A percentile compares a stretch with the other conserved stretches of the same genome.
Evolutionary conservation across 2,113 vertebrate genomes (phyloP).

Genomic region (Xenopus laevis): DNA sequence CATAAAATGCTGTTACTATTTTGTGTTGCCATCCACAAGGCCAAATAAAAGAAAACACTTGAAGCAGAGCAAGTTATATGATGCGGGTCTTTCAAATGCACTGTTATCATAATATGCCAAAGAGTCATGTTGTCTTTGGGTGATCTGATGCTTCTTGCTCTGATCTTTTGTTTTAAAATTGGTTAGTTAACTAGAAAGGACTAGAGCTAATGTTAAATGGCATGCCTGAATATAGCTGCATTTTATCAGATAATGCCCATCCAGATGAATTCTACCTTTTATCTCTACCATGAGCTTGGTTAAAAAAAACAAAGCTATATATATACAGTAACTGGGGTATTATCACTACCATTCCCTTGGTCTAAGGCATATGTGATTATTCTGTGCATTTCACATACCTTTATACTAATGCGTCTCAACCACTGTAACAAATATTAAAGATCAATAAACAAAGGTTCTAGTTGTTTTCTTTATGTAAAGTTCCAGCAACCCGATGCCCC

Average conservation of each 20-base stretch:
- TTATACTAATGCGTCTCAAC: too few relatives aligned
- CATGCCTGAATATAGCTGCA: not conserved
- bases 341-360: too few relatives aligned
- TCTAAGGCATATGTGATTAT: too few relatives aligned
- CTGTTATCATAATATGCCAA: constrained; percentile 9
- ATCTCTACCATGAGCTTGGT: too few relatives aligned
- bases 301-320: too few relatives aligned
- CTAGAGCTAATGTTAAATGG: constrained; percentile 3
- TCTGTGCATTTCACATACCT: too few relatives aligned
- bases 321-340: too few relatives aligned
- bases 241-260: too few relatives aligned
- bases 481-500: too few relatives aligned
- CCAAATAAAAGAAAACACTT: constrained; percentile 31
- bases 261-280: not conserved
- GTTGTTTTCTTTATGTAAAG: too few relatives aligned
- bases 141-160: not conserved
- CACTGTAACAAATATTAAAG: too few relatives aligned
- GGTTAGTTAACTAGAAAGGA: not conserved
- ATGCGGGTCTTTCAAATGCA: constrained; percentile 6
- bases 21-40: constrained; percentile 22
- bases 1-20: constrained; percentile 21
- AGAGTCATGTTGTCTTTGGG: not conserved
- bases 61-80: constrained; percentile 14
- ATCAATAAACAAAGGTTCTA: too few relatives aligned
- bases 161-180: not conserved